Conservation (phyloP, 2,797 vertebrate species). For the Enteromius radiatus region DNA sequence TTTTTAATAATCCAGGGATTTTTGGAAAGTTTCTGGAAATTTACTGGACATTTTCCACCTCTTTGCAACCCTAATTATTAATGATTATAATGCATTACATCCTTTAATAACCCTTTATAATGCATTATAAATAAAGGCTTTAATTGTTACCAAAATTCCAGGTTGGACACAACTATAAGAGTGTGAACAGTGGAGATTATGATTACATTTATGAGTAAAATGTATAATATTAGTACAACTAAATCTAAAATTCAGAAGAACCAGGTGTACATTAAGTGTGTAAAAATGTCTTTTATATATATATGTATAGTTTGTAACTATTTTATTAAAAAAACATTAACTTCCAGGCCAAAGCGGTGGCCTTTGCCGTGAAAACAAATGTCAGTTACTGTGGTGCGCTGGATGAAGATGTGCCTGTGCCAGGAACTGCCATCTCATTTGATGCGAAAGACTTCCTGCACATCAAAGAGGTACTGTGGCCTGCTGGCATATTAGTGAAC, state of each 20-base stretch:
- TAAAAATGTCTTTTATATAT: background rate
- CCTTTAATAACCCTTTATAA: background rate
- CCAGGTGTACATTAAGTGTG: background rate
- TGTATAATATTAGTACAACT: background rate
- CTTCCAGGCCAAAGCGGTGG: conserved; percentile 89
- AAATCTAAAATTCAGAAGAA: background rate
- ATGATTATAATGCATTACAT: background rate
- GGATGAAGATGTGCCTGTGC: conserved; percentile 89
- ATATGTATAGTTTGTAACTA: background rate
- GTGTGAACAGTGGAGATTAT: background rate
- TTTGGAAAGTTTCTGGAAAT: too few species aligned
- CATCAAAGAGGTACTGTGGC: conserved; percentile 88
- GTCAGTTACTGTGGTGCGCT: conserved; percentile 91
- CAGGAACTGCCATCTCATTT: conserved; percentile 92
- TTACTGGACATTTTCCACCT: too few species aligned
- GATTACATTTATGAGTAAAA: background rate
- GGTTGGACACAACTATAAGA: background rate
- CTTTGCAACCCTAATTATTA: too few species aligned
- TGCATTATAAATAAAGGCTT: background rate
- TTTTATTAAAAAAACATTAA: conserved; percentile 7
- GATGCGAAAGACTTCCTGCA: conserved; percentile 95
- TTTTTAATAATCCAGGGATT: too few species aligned
- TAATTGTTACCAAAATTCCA: background rate
- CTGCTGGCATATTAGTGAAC: background rate
- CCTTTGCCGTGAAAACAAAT: conserved; percentile 93